These are phyloP conservation scores for Gandaritis pyraliata DNA, from an alignment of 2,888 invertebrate genomes.

Conservation along the genomic window DNA sequence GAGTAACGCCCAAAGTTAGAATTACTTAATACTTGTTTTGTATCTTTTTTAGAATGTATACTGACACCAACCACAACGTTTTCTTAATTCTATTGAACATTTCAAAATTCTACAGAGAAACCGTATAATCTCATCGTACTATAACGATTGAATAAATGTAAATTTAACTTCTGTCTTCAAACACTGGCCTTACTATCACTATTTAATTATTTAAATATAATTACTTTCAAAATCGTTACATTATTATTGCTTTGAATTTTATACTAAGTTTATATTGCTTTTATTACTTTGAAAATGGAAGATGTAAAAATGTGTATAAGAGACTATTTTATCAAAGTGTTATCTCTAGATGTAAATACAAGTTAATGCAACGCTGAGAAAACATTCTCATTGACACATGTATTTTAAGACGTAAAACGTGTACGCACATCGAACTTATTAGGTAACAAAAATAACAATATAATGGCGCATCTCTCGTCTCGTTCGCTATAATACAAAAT, in stretches of 20 bases:
- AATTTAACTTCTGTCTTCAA: conserved; percentile 58
- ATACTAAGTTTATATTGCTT: conserved; percentile 43
- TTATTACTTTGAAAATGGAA: conserved; percentile 45
- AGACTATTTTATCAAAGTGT: conserved; percentile 48
- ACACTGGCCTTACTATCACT: conserved; percentile 76
- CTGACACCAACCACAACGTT: conserved; percentile 13
- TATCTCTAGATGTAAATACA: conserved; percentile 12
- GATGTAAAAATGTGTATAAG: conserved; percentile 26
- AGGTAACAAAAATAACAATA: conserved; percentile 34
- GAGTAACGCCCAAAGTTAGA: conserved; percentile 53
- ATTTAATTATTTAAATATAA: conserved; percentile 49
- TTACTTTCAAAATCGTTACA: conserved; percentile 50
- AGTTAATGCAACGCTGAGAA: conserved; percentile 39
- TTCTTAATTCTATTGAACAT: conserved; percentile 23
- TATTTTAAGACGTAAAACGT: conserved; percentile 34
- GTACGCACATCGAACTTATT: conserved; percentile 34
- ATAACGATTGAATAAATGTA: conserved; percentile 27
- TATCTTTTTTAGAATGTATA: conserved; percentile 6
- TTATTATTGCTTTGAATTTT: conserved; percentile 50
- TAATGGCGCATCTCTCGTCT: conserved; percentile 20
- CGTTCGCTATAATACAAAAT: conserved; percentile 17
- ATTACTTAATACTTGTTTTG: conserved; percentile 44
- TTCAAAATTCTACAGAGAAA: conserved; percentile 26
- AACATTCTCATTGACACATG: conserved; percentile 46
- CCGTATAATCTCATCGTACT: conserved; percentile 11